Evolutionary conservation across 2,888 invertebrate species (phyloP).

Genomic region (Neria commutata): DNA sequence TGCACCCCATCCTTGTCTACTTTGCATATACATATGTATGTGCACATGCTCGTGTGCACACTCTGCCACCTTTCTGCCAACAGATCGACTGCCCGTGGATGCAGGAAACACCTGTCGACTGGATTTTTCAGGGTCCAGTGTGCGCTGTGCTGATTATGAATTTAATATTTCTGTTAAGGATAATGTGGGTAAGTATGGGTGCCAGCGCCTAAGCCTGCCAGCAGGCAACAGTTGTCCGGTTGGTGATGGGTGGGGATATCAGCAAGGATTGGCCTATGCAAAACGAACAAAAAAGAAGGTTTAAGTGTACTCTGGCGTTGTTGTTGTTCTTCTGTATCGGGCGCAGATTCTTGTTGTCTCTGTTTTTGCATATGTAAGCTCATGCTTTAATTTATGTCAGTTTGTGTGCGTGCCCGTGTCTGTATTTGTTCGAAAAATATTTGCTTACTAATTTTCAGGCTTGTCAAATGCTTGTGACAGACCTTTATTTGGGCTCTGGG

Average conservation of each 20-base stretch:
- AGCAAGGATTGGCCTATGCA: too few species aligned
- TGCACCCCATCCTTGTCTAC: neutral
- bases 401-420: too few species aligned
- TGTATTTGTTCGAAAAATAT: too few species aligned
- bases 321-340: neutral
- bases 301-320: neutral
- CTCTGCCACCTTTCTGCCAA: neutral
- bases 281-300: too few species aligned
- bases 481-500: too few species aligned
- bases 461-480: too few species aligned
- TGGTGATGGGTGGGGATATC: too few species aligned
- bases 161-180: slow-evolving; percentile 79
- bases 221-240: too few species aligned
- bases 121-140: slow-evolving; percentile 87
- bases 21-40: neutral
- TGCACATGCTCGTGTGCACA: neutral
- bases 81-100: slow-evolving; percentile 80
- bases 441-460: too few species aligned
- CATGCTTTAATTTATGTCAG: too few species aligned
- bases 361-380: neutral
- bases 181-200: slow-evolving; percentile 80
- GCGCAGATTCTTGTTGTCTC: neutral
- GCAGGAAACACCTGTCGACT: slow-evolving; percentile 79
- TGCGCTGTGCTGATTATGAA: slow-evolving; percentile 82
- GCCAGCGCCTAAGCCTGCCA: neutral